phyloP scores from a whole-genome alignment of 2,113 vertebrate genomes.

The Calyptommatus sinebrachiatus region DNA sequence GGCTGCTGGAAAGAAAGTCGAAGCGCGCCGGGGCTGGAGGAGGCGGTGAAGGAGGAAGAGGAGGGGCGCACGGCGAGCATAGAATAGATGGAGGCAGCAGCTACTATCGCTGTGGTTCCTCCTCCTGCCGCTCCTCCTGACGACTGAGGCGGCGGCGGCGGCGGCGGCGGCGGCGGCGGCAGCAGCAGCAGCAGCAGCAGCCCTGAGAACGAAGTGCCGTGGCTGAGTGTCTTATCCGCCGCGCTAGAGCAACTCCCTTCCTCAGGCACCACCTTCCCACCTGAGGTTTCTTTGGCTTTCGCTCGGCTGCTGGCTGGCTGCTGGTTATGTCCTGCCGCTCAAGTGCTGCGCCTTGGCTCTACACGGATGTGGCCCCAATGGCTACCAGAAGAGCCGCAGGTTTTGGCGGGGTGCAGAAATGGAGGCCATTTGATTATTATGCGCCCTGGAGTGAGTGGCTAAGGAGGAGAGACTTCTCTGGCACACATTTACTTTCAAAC shows the following conservation, averaged over 20 bases:
- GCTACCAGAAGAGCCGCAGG: background rate
- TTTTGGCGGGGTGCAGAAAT: background rate
- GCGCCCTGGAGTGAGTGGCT: background rate
- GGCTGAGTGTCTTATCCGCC: background rate
- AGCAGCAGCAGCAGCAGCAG: constrained; percentile 6
- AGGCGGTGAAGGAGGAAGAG: constrained; percentile 35
- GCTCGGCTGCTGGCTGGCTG: background rate
- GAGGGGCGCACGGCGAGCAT: background rate
- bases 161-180: constrained; percentile 24
- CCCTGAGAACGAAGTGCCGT: constrained; percentile 31
- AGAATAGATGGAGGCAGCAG: background rate
- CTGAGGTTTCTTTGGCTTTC: background rate
- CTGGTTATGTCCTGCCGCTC: background rate
- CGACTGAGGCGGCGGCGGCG: background rate
- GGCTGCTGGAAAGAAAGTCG: constrained; percentile 65
- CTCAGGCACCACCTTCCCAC: background rate
- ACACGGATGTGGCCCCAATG: background rate
- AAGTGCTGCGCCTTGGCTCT: background rate
- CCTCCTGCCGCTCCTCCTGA: constrained; percentile 35
- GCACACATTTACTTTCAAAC: too few relatives aligned
- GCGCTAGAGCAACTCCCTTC: constrained; percentile 16
- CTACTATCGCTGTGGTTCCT: constrained; percentile 1
- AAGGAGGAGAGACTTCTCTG: too few relatives aligned
- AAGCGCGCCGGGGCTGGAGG: constrained; percentile 39
- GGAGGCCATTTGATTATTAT: too few relatives aligned